phyloP scores from a whole-genome alignment of 1,140 invertebrate genomes.

The Phocides pigmalion region DNA sequence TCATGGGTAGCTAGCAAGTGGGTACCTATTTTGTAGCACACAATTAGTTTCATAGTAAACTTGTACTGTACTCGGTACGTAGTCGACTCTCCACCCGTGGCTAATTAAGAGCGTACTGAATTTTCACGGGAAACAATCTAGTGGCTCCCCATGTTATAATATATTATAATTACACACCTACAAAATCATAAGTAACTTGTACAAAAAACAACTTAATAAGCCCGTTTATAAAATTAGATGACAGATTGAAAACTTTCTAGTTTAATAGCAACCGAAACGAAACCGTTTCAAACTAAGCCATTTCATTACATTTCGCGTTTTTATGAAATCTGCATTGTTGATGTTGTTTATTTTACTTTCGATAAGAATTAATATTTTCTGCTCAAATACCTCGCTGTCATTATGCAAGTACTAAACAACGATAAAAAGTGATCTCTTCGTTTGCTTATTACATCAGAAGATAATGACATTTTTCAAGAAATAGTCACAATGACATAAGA shows the following conservation, averaged over 20 bases:
- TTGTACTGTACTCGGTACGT: too few relatives aligned
- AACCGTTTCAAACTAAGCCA: constrained; percentile 12
- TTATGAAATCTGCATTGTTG: constrained; percentile 17
- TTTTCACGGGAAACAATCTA: too few relatives aligned
- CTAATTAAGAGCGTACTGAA: too few relatives aligned
- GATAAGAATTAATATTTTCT: constrained; percentile 17
- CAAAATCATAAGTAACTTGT: too few relatives aligned
- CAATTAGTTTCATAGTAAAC: too few relatives aligned
- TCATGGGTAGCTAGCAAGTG: too few relatives aligned
- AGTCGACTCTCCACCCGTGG: too few relatives aligned
- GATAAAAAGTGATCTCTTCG: neutral
- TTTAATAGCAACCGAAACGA: constrained; percentile 15
- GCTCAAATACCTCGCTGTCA: neutral
- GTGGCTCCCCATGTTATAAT: too few relatives aligned
- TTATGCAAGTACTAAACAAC: constrained; percentile 3
- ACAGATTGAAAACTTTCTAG: constrained; percentile 26
- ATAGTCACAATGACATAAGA: neutral
- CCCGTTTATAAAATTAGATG: neutral
- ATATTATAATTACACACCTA: too few relatives aligned
- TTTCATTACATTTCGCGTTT: constrained; percentile 16
- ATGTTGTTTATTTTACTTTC: constrained; percentile 28
- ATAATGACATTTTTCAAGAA: neutral
- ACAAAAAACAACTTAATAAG: too few relatives aligned
- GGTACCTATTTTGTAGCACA: too few relatives aligned
- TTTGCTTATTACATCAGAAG: constrained; percentile 1